Conservation (phyloP, 2,113 vertebrate genomes). For the Ascaphus truei region DNA sequence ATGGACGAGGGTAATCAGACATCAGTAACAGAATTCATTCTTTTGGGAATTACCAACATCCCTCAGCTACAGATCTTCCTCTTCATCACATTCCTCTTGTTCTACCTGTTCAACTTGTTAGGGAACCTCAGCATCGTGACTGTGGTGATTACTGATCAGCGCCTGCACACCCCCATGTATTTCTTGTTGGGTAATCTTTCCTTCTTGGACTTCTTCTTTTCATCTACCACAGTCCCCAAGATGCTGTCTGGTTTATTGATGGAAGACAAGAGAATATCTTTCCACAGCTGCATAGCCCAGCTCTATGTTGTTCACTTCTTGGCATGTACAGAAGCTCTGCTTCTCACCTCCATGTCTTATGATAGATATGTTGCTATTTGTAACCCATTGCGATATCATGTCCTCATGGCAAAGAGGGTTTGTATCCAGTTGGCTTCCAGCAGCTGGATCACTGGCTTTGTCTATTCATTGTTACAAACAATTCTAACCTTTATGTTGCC, state of each 20-base stretch:
- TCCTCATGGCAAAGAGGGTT: too few relatives aligned
- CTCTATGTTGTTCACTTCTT: neutral
- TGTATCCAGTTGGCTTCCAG: too few relatives aligned
- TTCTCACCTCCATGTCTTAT: neutral
- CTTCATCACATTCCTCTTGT: neutral
- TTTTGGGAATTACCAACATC: neutral
- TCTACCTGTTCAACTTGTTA: neutral
- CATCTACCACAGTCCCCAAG: neutral
- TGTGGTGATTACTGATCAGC: neutral
- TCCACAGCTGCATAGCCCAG: neutral
- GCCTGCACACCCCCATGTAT: slow-evolving; percentile 2
- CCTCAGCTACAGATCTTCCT: neutral
- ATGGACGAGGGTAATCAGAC: neutral
- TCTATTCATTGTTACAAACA: too few relatives aligned
- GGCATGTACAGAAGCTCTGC: neutral
- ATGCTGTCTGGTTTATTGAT: neutral
- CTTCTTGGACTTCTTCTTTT: neutral
- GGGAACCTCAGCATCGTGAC: neutral
- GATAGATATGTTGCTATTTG: too few relatives aligned
- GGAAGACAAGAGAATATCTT: neutral
- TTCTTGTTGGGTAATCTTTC: neutral
- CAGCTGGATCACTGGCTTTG: too few relatives aligned
- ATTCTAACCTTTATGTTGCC: too few relatives aligned
- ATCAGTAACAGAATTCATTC: neutral
- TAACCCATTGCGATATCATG: too few relatives aligned